These are phyloP conservation scores for Neosalanx taihuensis DNA, from an alignment of 2,797 vertebrate species.

Conservation along the genomic window DNA sequence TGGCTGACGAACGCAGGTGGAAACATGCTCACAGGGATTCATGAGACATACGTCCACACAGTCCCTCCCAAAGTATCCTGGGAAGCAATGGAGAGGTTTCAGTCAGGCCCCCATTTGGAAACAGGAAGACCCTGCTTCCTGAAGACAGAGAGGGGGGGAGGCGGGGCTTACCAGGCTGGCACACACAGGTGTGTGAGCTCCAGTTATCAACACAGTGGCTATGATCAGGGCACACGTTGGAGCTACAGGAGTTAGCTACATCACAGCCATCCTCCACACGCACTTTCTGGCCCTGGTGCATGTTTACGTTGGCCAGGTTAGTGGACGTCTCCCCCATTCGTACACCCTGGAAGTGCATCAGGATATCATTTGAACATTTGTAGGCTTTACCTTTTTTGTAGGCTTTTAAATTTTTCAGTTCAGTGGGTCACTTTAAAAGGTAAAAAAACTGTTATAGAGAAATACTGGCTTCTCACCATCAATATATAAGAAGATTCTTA, in stretches of 20 bases:
- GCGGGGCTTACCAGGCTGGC: constrained; percentile 74
- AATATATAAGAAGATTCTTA: too few species aligned
- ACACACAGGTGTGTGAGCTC: constrained; percentile 78
- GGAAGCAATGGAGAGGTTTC: constrained; percentile 14
- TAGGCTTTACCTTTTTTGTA: neutral
- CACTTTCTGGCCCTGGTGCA: constrained; percentile 74
- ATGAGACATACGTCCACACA: constrained; percentile 83
- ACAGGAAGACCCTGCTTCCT: neutral
- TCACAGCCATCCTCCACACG: constrained; percentile 77
- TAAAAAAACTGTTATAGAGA: too few species aligned
- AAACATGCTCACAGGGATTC: constrained; percentile 84
- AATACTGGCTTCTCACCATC: too few species aligned
- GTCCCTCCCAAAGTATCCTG: constrained; percentile 82
- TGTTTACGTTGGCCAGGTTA: constrained; percentile 76
- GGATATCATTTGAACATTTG: too few species aligned
- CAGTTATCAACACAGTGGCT: constrained; percentile 80
- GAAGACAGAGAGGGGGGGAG: neutral
- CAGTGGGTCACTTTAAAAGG: too few species aligned
- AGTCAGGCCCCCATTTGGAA: too few species aligned
- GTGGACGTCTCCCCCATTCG: constrained; percentile 86
- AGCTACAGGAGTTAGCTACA: constrained; percentile 70
- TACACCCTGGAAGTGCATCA: constrained; percentile 69
- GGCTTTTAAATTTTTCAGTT: neutral
- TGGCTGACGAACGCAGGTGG: constrained; percentile 74
- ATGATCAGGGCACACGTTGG: constrained; percentile 75